Evolutionary conservation across 2,797 vertebrate genomes (phyloP).

Genomic region (Pampus argenteus): DNA sequence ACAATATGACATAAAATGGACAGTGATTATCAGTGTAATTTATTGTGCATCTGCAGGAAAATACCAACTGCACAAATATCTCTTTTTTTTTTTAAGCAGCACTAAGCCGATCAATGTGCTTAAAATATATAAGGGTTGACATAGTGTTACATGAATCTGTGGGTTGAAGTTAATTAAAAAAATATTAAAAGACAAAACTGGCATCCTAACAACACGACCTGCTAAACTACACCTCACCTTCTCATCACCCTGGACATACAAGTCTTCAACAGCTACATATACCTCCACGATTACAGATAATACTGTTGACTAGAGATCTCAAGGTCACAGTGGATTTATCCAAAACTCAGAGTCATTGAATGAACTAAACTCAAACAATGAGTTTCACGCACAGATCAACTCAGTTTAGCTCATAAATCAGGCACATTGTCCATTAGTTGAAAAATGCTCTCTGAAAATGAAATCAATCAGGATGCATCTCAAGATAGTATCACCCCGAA

Average conservation of each 20-base stretch:
- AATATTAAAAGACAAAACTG: neutral
- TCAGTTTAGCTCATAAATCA: neutral
- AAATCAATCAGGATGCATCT: neutral
- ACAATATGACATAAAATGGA: neutral
- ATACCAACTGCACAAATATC: no score
- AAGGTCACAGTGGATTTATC: neutral
- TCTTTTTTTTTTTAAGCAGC: neutral
- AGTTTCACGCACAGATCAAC: neutral
- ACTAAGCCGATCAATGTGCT: neutral
- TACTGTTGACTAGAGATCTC: neutral
- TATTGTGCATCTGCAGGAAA: neutral
- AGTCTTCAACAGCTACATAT: neutral
- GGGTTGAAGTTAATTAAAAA: neutral
- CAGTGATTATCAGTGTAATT: neutral
- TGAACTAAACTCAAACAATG: no score
- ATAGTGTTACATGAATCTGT: slow-evolving; percentile 1
- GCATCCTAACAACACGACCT: no score
- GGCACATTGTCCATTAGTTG: neutral
- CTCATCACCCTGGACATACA: no score
- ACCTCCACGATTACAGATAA: neutral
- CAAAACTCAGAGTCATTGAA: neutral
- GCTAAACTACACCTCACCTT: neutral
- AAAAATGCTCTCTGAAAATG: neutral
- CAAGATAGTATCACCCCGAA: neutral
- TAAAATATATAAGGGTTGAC: neutral